Conservation (phyloP, 2,888 invertebrate species). For the Chirona hameri region DNA sequence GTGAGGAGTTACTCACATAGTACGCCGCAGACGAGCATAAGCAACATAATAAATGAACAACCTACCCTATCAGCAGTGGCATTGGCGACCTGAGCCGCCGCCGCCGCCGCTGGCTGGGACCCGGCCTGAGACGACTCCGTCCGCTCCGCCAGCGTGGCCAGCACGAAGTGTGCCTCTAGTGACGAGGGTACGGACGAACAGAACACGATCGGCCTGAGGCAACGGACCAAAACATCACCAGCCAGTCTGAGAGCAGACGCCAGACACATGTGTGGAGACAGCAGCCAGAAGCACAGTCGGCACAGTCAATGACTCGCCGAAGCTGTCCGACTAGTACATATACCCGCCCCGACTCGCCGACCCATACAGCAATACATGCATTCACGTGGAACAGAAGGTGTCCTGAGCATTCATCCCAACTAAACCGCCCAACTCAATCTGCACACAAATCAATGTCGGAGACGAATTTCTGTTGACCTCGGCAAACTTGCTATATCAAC, state of each 20-base stretch:
- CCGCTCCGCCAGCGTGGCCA: constrained; percentile 36
- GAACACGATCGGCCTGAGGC: constrained; percentile 38
- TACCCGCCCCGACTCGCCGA: too few species aligned
- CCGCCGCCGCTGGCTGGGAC: not conserved
- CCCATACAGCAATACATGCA: too few species aligned
- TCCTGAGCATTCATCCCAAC: not conserved
- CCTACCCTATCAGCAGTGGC: too few species aligned
- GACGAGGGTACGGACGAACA: constrained; percentile 34
- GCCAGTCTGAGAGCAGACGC: not conserved
- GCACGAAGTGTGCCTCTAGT: constrained; percentile 38
- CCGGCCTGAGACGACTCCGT: not conserved
- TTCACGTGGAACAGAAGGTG: not conserved
- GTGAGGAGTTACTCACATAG: not conserved
- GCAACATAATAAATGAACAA: too few species aligned
- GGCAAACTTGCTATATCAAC: too few species aligned
- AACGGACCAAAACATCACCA: not conserved
- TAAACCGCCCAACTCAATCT: too few species aligned
- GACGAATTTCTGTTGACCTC: too few species aligned
- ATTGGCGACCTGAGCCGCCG: not conserved
- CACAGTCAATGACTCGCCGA: not conserved
- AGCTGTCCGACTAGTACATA: not conserved
- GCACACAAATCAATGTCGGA: too few species aligned
- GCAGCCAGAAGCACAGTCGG: not conserved
- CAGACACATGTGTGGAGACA: not conserved
- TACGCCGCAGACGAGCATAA: too few species aligned